Percentiles rank a stretch among this genome's conserved stretches.
Conservation (phyloP, 2,113 vertebrate species). For the Lepus americanus region DNA sequence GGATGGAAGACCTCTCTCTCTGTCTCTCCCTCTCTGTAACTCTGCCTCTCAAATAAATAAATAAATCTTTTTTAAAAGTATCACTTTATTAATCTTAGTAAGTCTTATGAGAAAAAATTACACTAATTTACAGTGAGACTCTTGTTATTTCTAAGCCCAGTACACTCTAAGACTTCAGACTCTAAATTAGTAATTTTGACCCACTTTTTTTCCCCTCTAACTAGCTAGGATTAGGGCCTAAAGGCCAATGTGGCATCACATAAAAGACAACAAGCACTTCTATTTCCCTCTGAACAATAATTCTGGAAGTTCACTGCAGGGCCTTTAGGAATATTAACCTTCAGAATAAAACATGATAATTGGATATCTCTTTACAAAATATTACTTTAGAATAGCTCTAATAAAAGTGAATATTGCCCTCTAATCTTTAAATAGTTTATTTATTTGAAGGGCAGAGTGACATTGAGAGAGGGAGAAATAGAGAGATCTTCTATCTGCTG, state of each 20-base stretch:
- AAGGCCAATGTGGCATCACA: neutral
- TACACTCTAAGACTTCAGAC: neutral
- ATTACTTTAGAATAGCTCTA: neutral
- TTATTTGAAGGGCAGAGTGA: too few species aligned
- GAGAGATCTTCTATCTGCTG: too few species aligned
- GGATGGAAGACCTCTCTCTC: too few species aligned
- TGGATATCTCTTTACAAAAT: neutral
- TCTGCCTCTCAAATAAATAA: too few species aligned
- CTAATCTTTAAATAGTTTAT: neutral
- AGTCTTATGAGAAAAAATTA: neutral
- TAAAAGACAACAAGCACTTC: neutral
- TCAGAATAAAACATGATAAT: neutral
- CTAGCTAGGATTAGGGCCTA: neutral
- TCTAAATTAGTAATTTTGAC: neutral
- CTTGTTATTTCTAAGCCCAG: neutral
- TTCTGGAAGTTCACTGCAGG: neutral
- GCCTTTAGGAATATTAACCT: neutral
- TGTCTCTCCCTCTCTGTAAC: too few species aligned
- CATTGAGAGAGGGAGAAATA: too few species aligned
- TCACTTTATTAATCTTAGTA: neutral
- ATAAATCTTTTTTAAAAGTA: too few species aligned
- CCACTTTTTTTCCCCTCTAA: neutral
- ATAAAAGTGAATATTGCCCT: neutral
- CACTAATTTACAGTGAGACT: neutral
- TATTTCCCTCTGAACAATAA: neutral